A percentile compares a stretch with the other conserved stretches of the same genome.
phyloP scores from a whole-genome alignment of 1,140 invertebrate genomes.

The Sycobia sp. region DNA sequence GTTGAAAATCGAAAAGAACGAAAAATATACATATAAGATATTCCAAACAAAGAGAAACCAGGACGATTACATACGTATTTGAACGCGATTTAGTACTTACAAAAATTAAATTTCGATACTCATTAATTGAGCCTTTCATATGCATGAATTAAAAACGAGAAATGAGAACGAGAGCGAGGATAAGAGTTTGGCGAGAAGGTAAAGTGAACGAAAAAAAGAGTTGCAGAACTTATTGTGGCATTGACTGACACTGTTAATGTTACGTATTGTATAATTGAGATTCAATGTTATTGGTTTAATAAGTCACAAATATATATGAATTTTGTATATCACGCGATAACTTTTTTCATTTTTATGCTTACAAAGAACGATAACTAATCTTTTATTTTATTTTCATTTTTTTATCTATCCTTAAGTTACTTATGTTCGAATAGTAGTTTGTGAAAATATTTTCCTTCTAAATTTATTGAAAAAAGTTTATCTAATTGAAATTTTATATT shows the following conservation, averaged over 20 bases:
- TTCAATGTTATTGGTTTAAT: constrained; percentile 8
- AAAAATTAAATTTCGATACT: constrained; percentile 13
- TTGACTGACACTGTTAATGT: neutral
- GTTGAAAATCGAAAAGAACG: neutral
- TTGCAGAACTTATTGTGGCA: neutral
- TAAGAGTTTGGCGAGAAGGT: neutral
- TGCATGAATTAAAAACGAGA: neutral
- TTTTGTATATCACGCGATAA: neutral
- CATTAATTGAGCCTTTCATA: constrained; percentile 16
- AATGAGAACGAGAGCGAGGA: neutral
- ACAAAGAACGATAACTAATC: neutral
- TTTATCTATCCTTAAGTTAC: constrained; percentile 1
- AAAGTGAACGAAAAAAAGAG: neutral
- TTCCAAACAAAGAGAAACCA: constrained; percentile 31
- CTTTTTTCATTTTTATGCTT: constrained; percentile 4
- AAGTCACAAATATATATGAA: constrained; percentile 2
- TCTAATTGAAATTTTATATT: constrained; percentile 1
- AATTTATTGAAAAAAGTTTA: neutral
- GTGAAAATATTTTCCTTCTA: neutral
- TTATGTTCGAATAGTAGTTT: neutral
- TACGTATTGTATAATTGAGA: neutral
- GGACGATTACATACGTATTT: constrained; percentile 21
- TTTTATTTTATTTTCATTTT: constrained; percentile 1
- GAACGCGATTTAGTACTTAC: constrained; percentile 24
- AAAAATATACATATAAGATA: neutral